Conservation (phyloP, 2,797 vertebrate genomes). For the Rhodeus uyekii region DNA sequence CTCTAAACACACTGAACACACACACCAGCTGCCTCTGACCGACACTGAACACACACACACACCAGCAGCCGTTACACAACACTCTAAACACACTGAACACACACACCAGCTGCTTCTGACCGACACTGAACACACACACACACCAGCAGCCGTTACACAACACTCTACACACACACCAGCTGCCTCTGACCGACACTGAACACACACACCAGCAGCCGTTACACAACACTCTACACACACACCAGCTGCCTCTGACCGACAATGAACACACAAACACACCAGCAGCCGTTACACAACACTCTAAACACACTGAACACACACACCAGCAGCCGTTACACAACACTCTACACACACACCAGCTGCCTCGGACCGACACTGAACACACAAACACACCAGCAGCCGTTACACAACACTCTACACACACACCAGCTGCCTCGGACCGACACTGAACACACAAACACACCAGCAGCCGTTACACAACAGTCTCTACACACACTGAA, state of each 20-base stretch:
- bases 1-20: background rate
- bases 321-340: background rate
- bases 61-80: background rate
- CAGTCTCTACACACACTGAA: background rate
- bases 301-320: conserved; percentile 84
- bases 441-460: conserved; percentile 76
- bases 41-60: background rate
- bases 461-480: too few relatives aligned
- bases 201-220: background rate
- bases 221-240: background rate
- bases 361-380: too few relatives aligned
- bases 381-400: background rate
- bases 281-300: too few relatives aligned
- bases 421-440: conserved; percentile 95
- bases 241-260: too few relatives aligned
- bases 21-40: background rate
- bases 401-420: conserved; percentile 61
- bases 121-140: background rate
- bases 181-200: conserved; percentile 92
- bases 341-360: too few relatives aligned
- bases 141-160: background rate
- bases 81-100: background rate
- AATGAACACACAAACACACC: background rate
- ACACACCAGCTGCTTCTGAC: too few relatives aligned
- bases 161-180: conserved; percentile 48